Conservation (phyloP, 2,888 invertebrate genomes). For the Cyrtodaria siliqua region DNA sequence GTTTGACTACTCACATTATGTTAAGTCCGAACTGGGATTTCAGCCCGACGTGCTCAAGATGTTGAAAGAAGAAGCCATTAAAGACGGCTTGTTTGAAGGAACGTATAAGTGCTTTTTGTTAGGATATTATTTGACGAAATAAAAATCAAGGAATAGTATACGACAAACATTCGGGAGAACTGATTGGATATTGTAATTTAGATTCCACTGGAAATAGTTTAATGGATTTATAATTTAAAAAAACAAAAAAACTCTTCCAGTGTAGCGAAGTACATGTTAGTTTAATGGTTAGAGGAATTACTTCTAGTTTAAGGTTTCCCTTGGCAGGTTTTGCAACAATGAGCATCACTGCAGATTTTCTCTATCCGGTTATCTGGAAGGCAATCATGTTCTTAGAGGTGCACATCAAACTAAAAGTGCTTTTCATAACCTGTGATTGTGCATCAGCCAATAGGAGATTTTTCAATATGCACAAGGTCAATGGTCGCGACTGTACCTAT, state of each 20-base stretch:
- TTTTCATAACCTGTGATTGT: constrained; percentile 24
- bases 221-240: constrained; percentile 35
- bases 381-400: neutral
- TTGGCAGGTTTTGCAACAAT: constrained; percentile 29
- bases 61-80: constrained; percentile 38
- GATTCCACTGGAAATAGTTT: constrained; percentile 53
- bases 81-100: constrained; percentile 19
- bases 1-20: constrained; percentile 53
- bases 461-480: constrained; percentile 38
- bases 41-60: constrained; percentile 30
- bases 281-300: constrained; percentile 53
- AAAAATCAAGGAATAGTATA: constrained; percentile 55
- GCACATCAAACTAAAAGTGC: constrained; percentile 8
- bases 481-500: constrained; percentile 7
- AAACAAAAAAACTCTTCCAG: neutral
- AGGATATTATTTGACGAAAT: constrained; percentile 64
- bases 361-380: constrained; percentile 21
- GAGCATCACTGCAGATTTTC: constrained; percentile 23
- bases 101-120: constrained; percentile 27
- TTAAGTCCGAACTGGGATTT: constrained; percentile 34
- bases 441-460: constrained; percentile 57
- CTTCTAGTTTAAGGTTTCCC: constrained; percentile 28
- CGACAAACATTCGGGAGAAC: constrained; percentile 58
- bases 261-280: constrained; percentile 53
- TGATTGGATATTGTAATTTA: constrained; percentile 56